Base-by-base conservation (phyloP, 2,113 vertebrate genomes). In the Hoplias malabaricus region DNA sequence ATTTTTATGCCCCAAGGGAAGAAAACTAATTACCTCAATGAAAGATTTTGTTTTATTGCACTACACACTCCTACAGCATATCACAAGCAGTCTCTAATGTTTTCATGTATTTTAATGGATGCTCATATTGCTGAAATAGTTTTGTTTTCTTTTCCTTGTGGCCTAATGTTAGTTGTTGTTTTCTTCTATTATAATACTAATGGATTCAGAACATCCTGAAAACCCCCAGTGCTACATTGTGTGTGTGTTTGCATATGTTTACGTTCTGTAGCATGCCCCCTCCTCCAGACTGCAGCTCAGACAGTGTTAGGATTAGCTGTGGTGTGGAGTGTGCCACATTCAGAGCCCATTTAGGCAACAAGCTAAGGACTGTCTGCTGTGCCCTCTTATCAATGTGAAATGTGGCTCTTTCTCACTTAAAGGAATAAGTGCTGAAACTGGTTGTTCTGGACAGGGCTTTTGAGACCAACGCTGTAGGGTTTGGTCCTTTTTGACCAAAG, bases 231-330 rank as follows among this genome's bases (percentile, higher is more conserved):
- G 38, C 6, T 73, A 6, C 19, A 33, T 56, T 42, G 40, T 19
- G 42, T 38, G 34, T 78, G 75, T 69, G 56, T 69, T 21, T 57
- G 33, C 48, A 46, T 79, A 25, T 42, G 36, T 33, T 25, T 59
- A 40, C 8, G 48, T 59, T 33, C 9, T 31, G 2, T 48, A n/a
- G 23, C 73, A 62, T 1, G 25, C 31, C 16, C 56, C 61, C 16
- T 72, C 33, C 36, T 42, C 67, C 34, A 38, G n/a, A 31, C 46
- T 33, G n/a, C 21, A 48, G 76, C 48, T 75, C 77, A 79, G 81
- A 75, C 81, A 34, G 69, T 2, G 46, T 65, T 25, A 34, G 70
- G 77, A 82, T 82, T 79, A 82, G 77, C 42, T 72, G 50, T 70
- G 38, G 19, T 21, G 14, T 66, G 42, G 33, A 23, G 62, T 21